phyloP scores from a whole-genome alignment of 1,140 invertebrate genomes.

The Trichonephila clavata region DNA sequence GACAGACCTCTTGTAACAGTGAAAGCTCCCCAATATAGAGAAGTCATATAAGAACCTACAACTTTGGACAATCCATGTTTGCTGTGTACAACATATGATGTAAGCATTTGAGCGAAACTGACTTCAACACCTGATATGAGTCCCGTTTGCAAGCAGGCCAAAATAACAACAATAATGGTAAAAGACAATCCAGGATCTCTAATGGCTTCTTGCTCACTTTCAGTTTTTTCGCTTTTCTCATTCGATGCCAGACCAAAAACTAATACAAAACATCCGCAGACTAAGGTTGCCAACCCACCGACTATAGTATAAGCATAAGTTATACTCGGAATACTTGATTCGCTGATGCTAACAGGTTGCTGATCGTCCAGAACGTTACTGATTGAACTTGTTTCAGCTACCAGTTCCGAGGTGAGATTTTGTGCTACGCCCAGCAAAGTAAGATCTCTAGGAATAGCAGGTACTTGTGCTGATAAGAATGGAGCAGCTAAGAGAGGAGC shows the following conservation, averaged over 20 bases:
- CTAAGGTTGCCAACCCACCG: constrained; percentile 29
- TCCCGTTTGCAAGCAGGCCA: constrained; percentile 80
- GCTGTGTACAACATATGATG: constrained; percentile 81
- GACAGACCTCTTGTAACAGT: constrained; percentile 81
- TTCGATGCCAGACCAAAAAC: constrained; percentile 3
- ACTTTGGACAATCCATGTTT: constrained; percentile 80
- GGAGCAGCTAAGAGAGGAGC: constrained; percentile 83
- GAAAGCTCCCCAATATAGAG: constrained; percentile 83
- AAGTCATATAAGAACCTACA: constrained; percentile 81
- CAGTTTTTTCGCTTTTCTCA: background rate
- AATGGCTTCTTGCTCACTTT: background rate
- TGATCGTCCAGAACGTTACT: background rate
- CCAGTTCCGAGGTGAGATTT: constrained; percentile 5
- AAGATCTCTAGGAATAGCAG: background rate
- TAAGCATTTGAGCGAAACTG: constrained; percentile 82
- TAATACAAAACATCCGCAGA: constrained; percentile 19
- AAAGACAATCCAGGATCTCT: constrained; percentile 56
- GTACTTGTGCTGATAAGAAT: constrained; percentile 80
- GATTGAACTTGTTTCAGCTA: background rate
- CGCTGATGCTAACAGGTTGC: background rate
- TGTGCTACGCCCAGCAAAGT: background rate
- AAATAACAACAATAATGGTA: constrained; percentile 38
- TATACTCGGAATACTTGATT: constrained; percentile 6
- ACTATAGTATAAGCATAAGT: constrained; percentile 54
- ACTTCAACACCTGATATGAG: constrained; percentile 82